Percentiles rank a stretch among this genome's conserved stretches.
Evolutionary conservation across 2,797 vertebrate genomes (phyloP).

Genomic region (Pterois miles): DNA sequence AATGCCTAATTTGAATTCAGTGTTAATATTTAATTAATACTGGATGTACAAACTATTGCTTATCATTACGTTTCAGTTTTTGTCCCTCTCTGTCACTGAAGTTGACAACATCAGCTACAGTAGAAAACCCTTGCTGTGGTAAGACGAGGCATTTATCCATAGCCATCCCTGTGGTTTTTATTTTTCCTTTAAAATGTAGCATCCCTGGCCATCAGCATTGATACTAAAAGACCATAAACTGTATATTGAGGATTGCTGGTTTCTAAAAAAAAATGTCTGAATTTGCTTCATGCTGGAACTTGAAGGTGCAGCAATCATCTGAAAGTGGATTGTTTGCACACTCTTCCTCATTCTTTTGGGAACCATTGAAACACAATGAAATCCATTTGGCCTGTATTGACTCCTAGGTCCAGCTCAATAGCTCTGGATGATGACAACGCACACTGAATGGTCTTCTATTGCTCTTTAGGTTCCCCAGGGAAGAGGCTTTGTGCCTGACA

Average conservation of each 20-base stretch:
- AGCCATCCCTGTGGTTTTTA: not conserved
- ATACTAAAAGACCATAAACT: conserved; percentile 5
- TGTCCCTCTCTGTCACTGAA: not conserved
- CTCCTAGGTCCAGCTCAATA: conserved; percentile 56
- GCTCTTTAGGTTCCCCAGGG: conserved; percentile 55
- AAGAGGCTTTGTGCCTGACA: conserved; percentile 49
- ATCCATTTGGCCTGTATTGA: conserved; percentile 70
- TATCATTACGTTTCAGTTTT: not conserved
- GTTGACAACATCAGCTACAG: conserved; percentile 11
- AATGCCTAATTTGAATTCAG: not conserved
- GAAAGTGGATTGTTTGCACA: conserved; percentile 60
- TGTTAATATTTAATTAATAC: conserved; percentile 8
- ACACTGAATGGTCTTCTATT: conserved; percentile 47
- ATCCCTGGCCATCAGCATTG: not conserved
- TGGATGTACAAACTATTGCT: not conserved
- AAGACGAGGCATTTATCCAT: not conserved
- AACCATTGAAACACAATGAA: conserved; percentile 68
- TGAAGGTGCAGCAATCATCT: conserved; percentile 53
- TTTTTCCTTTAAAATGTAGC: not conserved
- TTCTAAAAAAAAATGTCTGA: conserved; percentile 36
- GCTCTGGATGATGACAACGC: conserved; percentile 63
- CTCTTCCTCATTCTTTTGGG: conserved; percentile 66
- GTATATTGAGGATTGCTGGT: conserved; percentile 16
- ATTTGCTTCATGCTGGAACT: conserved; percentile 38
- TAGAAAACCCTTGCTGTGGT: not conserved